Conservation (phyloP, 2,113 vertebrate genomes). For the Pogona vitticeps region DNA sequence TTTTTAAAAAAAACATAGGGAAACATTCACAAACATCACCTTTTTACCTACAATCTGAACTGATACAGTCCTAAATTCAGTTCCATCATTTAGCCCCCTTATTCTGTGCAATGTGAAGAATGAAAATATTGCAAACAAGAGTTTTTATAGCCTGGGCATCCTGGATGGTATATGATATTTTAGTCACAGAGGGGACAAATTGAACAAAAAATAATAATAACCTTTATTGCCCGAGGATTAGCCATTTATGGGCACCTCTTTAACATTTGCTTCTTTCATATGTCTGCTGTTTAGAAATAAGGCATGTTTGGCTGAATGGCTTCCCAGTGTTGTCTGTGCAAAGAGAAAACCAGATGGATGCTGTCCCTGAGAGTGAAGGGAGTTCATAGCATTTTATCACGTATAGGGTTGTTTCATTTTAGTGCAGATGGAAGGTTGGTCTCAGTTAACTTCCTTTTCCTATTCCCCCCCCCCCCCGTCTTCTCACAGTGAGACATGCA, state of each 20-base stretch:
- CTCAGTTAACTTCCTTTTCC: neutral
- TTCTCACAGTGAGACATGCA: neutral
- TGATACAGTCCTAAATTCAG: neutral
- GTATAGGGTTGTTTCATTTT: neutral
- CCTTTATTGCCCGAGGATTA: neutral
- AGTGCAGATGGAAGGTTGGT: neutral
- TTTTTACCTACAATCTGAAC: neutral
- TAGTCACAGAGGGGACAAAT: neutral
- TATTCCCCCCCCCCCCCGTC: too few species aligned
- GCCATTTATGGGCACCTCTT: neutral
- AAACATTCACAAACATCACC: neutral
- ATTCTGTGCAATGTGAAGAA: neutral
- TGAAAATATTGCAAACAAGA: neutral
- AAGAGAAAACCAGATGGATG: neutral
- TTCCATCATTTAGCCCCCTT: neutral
- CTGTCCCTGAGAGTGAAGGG: neutral
- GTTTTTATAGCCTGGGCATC: neutral
- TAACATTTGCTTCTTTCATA: neutral
- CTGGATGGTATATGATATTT: slow-evolving; percentile 8
- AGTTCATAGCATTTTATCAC: neutral
- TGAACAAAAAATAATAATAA: neutral
- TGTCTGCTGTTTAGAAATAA: neutral
- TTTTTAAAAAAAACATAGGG: neutral
- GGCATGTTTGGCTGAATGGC: neutral
- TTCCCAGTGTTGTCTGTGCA: fast-evolving